Conservation (phyloP, 2,888 invertebrate species). For the Dasypogon diadema region DNA sequence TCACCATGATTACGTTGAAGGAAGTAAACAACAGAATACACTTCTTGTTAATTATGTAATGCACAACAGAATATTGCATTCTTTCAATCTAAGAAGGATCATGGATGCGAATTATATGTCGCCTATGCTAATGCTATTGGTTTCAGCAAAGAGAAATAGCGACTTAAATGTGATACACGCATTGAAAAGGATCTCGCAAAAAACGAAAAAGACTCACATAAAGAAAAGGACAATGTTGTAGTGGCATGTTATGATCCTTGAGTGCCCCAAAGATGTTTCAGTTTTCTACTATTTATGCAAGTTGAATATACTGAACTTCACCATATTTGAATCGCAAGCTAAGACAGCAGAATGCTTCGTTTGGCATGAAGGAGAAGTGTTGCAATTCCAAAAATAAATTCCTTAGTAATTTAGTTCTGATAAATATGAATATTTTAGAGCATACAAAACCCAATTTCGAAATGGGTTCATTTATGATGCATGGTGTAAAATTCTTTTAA, state of each 20-base stretch:
- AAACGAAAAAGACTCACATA: background rate
- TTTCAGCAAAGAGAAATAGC: background rate
- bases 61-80: background rate
- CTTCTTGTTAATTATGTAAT: background rate
- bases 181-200: too few relatives aligned
- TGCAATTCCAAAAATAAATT: too few relatives aligned
- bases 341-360: background rate
- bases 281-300: background rate
- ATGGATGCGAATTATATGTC: background rate
- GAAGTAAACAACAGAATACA: background rate
- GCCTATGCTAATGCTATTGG: background rate
- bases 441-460: too few relatives aligned
- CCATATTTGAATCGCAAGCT: background rate
- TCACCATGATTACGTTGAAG: background rate
- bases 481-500: too few relatives aligned
- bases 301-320: background rate
- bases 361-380: background rate
- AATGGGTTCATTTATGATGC: too few relatives aligned
- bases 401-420: too few relatives aligned
- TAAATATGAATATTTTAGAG: too few relatives aligned
- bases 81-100: background rate
- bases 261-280: background rate
- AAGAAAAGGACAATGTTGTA: background rate
- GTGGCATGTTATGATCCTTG: background rate
- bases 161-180: background rate